Percentiles rank a stretch among this genome's conserved stretches.
Evolutionary conservation across 1,140 invertebrate species (phyloP).

Genomic region (Drosophila asahinai): DNA sequence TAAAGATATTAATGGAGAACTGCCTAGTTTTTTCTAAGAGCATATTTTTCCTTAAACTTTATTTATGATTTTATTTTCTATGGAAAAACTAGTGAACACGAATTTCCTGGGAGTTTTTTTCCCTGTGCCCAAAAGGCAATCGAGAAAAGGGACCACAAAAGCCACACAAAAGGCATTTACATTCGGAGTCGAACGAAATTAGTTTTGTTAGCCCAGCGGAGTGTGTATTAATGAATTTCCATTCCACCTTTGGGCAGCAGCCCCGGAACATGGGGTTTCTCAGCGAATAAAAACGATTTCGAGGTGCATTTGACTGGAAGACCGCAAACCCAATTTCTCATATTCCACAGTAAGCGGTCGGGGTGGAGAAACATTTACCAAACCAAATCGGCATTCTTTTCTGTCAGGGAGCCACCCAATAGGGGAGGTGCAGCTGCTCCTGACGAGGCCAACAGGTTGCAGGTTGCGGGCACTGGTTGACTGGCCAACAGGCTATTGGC

Average conservation of each 20-base stretch:
- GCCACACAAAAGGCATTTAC: slow-evolving; percentile 68
- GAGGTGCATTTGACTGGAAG: slow-evolving; percentile 76
- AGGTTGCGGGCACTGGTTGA: slow-evolving; percentile 13
- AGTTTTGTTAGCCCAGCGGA: slow-evolving; percentile 59
- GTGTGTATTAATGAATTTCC: slow-evolving; percentile 46
- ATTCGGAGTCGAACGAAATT: slow-evolving; percentile 60
- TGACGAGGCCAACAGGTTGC: slow-evolving; percentile 16
- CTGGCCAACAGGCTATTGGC: slow-evolving; percentile 32
- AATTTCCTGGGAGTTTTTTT: neutral
- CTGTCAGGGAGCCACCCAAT: slow-evolving; percentile 10
- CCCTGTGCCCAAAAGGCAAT: neutral
- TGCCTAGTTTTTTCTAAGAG: too few relatives aligned
- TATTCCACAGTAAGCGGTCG: slow-evolving; percentile 8
- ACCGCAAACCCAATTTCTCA: slow-evolving; percentile 73
- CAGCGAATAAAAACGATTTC: slow-evolving; percentile 53
- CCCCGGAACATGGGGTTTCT: slow-evolving; percentile 12
- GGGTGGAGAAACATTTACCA: slow-evolving; percentile 27
- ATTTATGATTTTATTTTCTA: too few relatives aligned
- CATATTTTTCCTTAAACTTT: too few relatives aligned
- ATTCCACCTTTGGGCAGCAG: slow-evolving; percentile 2
- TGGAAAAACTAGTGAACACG: too few relatives aligned
- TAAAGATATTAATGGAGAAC: too few relatives aligned
- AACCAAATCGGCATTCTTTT: slow-evolving; percentile 52
- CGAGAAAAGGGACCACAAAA: slow-evolving; percentile 37
- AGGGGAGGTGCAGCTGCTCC: slow-evolving; percentile 11